Percentiles rank a stretch among this genome's conserved stretches.
Evolutionary conservation across 2,797 vertebrate genomes (phyloP).

Genomic region (Sebastes nivosus): DNA sequence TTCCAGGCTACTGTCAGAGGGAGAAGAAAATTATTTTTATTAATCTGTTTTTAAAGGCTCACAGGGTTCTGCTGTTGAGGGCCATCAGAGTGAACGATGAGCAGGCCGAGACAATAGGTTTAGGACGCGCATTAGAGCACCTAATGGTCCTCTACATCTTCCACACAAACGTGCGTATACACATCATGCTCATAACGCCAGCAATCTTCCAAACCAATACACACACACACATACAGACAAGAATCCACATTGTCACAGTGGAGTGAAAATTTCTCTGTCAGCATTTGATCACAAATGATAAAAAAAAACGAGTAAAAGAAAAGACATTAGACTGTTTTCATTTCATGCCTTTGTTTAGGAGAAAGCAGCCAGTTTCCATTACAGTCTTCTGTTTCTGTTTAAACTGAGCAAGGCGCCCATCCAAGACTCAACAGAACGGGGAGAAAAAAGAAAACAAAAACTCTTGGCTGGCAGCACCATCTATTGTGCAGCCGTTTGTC

Average conservation of each 20-base stretch:
- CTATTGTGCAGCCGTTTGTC: constrained; percentile 32
- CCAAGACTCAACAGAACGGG: constrained; percentile 26
- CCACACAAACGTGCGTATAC: not conserved
- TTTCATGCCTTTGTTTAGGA: constrained; percentile 54
- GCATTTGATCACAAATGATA: constrained; percentile 29
- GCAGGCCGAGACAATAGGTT: constrained; percentile 60
- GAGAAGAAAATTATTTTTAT: constrained; percentile 69
- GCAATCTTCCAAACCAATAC: not conserved
- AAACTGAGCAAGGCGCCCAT: constrained; percentile 30
- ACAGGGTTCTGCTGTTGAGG: constrained; percentile 59
- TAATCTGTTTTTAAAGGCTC: constrained; percentile 78
- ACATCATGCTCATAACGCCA: constrained; percentile 1
- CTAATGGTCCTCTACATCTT: constrained; percentile 55
- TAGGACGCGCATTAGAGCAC: constrained; percentile 53
- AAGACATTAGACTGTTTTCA: constrained; percentile 39
- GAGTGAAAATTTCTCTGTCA: not conserved
- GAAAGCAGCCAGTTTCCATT: constrained; percentile 53
- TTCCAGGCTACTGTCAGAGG: constrained; percentile 65
- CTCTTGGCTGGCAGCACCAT: constrained; percentile 4
- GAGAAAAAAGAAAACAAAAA: constrained; percentile 14
- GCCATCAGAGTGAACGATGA: constrained; percentile 63
- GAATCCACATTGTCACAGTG: not conserved
- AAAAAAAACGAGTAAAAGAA: not conserved
- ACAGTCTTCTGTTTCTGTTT: constrained; percentile 69
- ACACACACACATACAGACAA: not conserved